Evolutionary conservation across 2,888 invertebrate species (phyloP).

Genomic region (Drosophila seclusa): DNA sequence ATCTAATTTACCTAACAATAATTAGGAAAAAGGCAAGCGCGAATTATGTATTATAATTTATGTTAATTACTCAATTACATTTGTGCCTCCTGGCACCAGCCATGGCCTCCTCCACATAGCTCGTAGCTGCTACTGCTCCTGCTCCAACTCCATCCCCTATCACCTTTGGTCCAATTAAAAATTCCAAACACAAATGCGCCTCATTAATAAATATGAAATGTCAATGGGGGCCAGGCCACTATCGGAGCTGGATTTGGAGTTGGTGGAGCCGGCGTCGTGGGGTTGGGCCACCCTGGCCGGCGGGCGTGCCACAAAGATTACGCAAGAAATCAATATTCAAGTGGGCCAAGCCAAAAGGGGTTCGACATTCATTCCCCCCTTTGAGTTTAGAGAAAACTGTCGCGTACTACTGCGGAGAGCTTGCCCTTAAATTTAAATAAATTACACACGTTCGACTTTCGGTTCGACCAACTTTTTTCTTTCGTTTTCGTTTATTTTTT

Average conservation of each 20-base stretch:
- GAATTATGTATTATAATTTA: conserved; percentile 82
- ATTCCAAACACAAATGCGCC: conserved; percentile 81
- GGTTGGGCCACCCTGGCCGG: conserved; percentile 11
- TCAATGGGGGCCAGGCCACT: conserved; percentile 70
- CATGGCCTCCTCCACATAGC: conserved; percentile 13
- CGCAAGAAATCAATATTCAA: conserved; percentile 79
- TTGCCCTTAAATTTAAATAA: conserved; percentile 73
- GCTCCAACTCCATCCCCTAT: conserved; percentile 16
- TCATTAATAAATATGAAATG: conserved; percentile 82
- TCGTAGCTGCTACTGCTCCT: conserved; percentile 20
- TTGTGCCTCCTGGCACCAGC: conserved; percentile 54
- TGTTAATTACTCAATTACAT: conserved; percentile 84
- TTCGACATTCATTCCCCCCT: conserved; percentile 29
- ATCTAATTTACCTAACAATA: conserved; percentile 78
- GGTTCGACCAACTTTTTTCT: conserved; percentile 49
- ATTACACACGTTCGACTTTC: conserved; percentile 79
- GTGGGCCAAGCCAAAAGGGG: conserved; percentile 68
- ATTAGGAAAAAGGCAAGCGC: conserved; percentile 70
- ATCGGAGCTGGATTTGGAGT: conserved; percentile 43
- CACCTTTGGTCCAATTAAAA: conserved; percentile 75
- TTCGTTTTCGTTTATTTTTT: conserved; percentile 33
- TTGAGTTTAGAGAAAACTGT: conserved; percentile 31
- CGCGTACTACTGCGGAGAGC: conserved; percentile 31
- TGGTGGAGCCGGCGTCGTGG: neutral
- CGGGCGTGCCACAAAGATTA: conserved; percentile 69